Percentiles rank a stretch among this genome's conserved stretches.
These are phyloP conservation scores for Perca flavescens DNA, from an alignment of 2,113 vertebrate genomes.

Conservation along the genomic window DNA sequence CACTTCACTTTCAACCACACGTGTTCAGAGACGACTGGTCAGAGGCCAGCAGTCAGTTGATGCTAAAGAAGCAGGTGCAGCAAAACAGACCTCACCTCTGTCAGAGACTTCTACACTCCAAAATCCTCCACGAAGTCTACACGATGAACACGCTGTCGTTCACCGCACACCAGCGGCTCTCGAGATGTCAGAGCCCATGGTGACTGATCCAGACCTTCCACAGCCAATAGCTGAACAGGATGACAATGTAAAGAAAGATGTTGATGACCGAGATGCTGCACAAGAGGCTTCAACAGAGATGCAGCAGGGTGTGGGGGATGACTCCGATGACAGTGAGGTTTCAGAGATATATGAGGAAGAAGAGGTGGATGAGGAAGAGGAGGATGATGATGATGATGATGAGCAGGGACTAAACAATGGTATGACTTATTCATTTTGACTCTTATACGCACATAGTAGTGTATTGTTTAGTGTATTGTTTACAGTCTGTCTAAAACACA, in stretches of 20 bases:
- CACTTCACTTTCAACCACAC: conserved; percentile 12
- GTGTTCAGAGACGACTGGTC: conserved; percentile 4
- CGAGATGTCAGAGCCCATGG: neutral
- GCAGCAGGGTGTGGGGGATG: conserved; percentile 22
- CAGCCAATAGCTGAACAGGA: neutral
- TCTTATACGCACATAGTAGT: neutral
- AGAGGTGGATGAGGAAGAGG: conserved; percentile 64
- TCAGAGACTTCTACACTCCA: accelerated
- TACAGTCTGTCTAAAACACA: neutral
- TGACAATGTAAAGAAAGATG: neutral
- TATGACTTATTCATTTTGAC: conserved; percentile 21
- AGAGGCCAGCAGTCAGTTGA: neutral
- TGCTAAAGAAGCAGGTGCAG: conserved; percentile 6
- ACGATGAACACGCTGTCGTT: neutral
- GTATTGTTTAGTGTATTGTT: neutral
- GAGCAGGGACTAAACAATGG: conserved; percentile 50
- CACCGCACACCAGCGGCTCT: too few relatives aligned
- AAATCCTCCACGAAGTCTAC: neutral
- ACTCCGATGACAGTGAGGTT: conserved; percentile 76
- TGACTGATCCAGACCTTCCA: neutral
- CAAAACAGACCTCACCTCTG: neutral
- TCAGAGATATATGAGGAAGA: conserved; percentile 72
- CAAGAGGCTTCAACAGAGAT: neutral
- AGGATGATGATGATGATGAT: conserved; percentile 40
- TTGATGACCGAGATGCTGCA: neutral